phyloP scores from a whole-genome alignment of 2,888 invertebrate species.

The Stegophylla sp. region DNA sequence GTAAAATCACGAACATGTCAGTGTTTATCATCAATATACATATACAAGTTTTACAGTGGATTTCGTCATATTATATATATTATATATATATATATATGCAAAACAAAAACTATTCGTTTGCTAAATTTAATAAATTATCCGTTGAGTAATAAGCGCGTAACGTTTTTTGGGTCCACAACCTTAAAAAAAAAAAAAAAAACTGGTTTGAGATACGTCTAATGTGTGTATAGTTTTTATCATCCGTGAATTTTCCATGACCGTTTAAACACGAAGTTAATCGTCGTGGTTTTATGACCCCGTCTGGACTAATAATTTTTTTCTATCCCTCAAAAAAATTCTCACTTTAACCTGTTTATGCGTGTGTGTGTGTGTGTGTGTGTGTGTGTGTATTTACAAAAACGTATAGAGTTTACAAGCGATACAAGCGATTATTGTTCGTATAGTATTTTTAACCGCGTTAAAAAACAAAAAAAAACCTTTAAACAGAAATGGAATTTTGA shows the following conservation, averaged over 20 bases:
- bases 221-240: background rate
- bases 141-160: background rate
- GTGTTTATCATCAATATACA: too few relatives aligned
- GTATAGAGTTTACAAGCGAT: background rate
- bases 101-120: background rate
- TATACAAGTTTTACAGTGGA: background rate
- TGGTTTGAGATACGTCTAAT: background rate
- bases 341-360: background rate
- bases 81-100: background rate
- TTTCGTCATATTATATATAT: background rate
- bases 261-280: background rate
- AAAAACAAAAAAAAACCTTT: background rate
- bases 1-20: background rate
- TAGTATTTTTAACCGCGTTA: background rate
- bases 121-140: background rate
- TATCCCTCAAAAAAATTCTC: background rate
- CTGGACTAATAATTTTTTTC: background rate
- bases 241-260: background rate
- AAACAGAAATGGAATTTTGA: too few relatives aligned
- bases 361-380: background rate
- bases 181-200: constrained; percentile 12
- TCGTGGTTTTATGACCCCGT: background rate
- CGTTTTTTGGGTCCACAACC: background rate
- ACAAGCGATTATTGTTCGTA: background rate
- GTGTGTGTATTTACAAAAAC: background rate